phyloP scores from a whole-genome alignment of 2,797 vertebrate species.

The Somateria mollissima region DNA sequence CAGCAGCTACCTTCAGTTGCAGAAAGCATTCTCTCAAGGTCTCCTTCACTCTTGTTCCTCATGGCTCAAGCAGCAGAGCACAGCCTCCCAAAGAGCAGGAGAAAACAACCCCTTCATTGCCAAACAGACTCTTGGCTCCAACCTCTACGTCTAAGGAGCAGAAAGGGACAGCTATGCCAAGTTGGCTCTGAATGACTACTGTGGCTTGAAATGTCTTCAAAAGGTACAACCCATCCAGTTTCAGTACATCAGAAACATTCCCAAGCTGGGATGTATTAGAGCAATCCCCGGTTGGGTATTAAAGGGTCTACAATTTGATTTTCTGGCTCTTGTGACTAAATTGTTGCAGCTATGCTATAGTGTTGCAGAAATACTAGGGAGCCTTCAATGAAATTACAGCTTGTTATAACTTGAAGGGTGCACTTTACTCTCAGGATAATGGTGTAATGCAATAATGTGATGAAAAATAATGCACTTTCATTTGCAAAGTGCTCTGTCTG shows the following conservation, averaged over 20 bases:
- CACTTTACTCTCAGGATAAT: not conserved
- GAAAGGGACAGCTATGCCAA: not conserved
- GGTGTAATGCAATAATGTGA: not conserved
- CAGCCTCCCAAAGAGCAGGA: not conserved
- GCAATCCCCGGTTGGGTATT: not conserved
- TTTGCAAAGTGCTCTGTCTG: constrained; percentile 12
- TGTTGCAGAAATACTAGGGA: constrained; percentile 15
- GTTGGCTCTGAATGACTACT: not conserved
- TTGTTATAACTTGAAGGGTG: not conserved
- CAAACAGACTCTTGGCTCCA: not conserved
- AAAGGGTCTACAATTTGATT: constrained; percentile 8
- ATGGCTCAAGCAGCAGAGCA: not conserved
- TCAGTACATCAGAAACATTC: not conserved
- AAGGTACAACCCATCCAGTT: not conserved
- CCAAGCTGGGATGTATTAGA: not conserved
- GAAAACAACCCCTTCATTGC: not conserved
- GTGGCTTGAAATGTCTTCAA: not conserved
- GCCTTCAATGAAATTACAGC: constrained; percentile 19
- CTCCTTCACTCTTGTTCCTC: not conserved
- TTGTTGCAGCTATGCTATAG: not conserved
- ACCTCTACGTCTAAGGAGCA: not conserved
- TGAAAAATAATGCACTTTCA: not conserved
- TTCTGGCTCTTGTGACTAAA: constrained; percentile 7
- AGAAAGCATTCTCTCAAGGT: not conserved
- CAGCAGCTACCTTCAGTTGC: not conserved